Evolutionary conservation across 1,140 invertebrate species (phyloP).

Genomic region (Zaprionus ghesquierei): DNA sequence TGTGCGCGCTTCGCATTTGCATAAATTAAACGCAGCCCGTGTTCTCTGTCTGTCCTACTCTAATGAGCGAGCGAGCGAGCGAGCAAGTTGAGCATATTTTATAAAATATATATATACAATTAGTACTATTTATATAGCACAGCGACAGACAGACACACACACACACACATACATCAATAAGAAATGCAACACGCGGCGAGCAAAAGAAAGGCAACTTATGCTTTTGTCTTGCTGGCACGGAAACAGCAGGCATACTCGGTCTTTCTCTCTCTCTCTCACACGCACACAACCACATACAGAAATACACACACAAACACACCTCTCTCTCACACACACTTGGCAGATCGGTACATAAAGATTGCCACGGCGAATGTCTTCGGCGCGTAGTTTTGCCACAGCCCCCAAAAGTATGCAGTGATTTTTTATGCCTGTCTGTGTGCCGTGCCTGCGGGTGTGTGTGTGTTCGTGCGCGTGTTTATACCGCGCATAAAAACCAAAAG

Average conservation of each 20-base stretch:
- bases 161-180: constrained; percentile 6
- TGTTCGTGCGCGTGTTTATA: constrained; percentile 18
- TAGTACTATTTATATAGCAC: constrained; percentile 21
- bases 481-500: constrained; percentile 35
- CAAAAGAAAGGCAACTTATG: constrained; percentile 1
- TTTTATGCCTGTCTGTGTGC: constrained; percentile 18
- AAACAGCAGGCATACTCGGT: constrained; percentile 27
- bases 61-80: not conserved
- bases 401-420: constrained; percentile 36
- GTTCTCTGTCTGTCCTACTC: not conserved
- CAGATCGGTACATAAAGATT: constrained; percentile 38
- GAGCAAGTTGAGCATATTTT: not conserved
- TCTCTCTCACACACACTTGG: not conserved
- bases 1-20: constrained; percentile 55
- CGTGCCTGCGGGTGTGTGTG: constrained; percentile 1
- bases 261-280: not conserved
- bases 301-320: constrained; percentile 32
- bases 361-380: not conserved
- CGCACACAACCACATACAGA: constrained; percentile 23
- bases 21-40: constrained; percentile 52
- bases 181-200: not conserved
- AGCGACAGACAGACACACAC: not conserved
- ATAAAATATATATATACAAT: constrained; percentile 21
- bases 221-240: constrained; percentile 12
- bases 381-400: constrained; percentile 7